Evolutionary conservation across 2,888 invertebrate species (phyloP).

Genomic region (Proisotoma minuta): DNA sequence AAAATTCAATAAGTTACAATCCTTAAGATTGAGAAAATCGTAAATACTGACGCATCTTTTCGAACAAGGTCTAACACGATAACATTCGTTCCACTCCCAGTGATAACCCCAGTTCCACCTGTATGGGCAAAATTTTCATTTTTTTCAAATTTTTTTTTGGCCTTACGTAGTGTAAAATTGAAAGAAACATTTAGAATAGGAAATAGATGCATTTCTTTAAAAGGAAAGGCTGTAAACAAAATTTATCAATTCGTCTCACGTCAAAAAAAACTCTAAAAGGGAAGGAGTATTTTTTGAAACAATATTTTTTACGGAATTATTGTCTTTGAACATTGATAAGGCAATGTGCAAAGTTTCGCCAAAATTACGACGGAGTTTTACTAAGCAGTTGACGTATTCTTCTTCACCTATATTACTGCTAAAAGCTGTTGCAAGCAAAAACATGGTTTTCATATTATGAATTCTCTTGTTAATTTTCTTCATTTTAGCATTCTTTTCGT

Average conservation of each 20-base stretch:
- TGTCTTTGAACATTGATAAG: too few species aligned
- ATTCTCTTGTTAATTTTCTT: constrained; percentile 31
- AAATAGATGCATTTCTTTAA: too few species aligned
- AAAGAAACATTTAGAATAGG: too few species aligned
- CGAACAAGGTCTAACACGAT: constrained; percentile 41
- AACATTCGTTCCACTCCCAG: constrained; percentile 43
- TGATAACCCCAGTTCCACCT: constrained; percentile 28
- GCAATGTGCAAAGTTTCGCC: too few species aligned
- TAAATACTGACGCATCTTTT: constrained; percentile 45
- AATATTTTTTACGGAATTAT: too few species aligned
- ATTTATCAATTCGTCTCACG: too few species aligned
- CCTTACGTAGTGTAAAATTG: too few species aligned
- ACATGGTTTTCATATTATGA: constrained; percentile 40
- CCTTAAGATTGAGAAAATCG: neutral
- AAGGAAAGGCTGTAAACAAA: too few species aligned
- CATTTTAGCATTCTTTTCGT: neutral
- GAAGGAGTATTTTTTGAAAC: too few species aligned
- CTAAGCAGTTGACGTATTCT: too few species aligned
- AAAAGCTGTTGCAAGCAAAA: constrained; percentile 43
- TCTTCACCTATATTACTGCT: constrained; percentile 39
- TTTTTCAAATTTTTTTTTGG: neutral
- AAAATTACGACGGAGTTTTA: too few species aligned
- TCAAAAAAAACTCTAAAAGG: too few species aligned
- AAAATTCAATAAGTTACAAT: neutral
- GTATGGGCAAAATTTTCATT: neutral